Conservation (phyloP, 2,797 vertebrate genomes). For the Helostoma temminkii region DNA sequence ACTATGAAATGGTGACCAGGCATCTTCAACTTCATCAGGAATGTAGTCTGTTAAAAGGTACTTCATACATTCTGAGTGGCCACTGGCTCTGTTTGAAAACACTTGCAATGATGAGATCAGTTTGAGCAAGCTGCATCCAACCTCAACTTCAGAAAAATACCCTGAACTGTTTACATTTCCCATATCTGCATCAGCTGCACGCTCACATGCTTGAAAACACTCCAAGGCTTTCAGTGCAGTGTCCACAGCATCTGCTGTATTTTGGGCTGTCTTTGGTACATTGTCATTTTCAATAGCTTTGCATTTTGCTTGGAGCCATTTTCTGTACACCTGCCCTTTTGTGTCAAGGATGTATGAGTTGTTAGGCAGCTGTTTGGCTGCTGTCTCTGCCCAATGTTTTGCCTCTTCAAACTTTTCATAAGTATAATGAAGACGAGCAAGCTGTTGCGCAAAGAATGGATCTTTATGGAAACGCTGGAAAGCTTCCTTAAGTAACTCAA, state of each 20-base stretch:
- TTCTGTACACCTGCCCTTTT: constrained; percentile 88
- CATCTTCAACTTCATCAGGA: constrained; percentile 76
- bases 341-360: constrained; percentile 89
- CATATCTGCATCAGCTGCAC: constrained; percentile 78
- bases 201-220: constrained; percentile 85
- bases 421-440: constrained; percentile 84
- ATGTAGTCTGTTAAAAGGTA: constrained; percentile 86
- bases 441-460: constrained; percentile 88
- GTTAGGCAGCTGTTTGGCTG: constrained; percentile 75
- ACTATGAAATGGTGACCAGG: constrained; percentile 83
- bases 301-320: constrained; percentile 81
- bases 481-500: constrained; percentile 79
- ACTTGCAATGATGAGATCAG: constrained; percentile 78
- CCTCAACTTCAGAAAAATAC: constrained; percentile 84
- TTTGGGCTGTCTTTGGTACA: constrained; percentile 64
- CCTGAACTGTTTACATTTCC: constrained; percentile 82
- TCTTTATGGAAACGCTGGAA: constrained; percentile 83
- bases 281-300: constrained; percentile 72
- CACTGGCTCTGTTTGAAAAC: constrained; percentile 69
- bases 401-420: constrained; percentile 85
- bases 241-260: constrained; percentile 71
- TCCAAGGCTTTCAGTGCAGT: constrained; percentile 85
- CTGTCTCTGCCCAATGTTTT: constrained; percentile 82
- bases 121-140: constrained; percentile 83
- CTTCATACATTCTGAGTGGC: constrained; percentile 75